Evolutionary conservation across 2,888 invertebrate species (phyloP).

Genomic region (Tipula confusa): DNA sequence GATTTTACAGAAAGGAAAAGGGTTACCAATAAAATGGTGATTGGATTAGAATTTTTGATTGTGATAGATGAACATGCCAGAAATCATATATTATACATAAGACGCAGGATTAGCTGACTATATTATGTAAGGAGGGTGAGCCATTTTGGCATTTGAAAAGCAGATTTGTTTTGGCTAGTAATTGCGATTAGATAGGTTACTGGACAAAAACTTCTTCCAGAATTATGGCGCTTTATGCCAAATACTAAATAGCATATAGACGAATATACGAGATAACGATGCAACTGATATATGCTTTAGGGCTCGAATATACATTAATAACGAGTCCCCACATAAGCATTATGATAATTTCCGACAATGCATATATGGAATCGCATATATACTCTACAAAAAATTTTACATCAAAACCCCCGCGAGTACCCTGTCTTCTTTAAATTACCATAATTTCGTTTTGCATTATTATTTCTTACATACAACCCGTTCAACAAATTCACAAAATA

Average conservation of each 20-base stretch:
- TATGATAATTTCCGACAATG: not conserved
- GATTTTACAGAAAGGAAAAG: not conserved
- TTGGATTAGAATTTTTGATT: not conserved
- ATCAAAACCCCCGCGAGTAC: not conserved
- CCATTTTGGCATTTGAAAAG: no score
- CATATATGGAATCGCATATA: not conserved
- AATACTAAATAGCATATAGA: no score
- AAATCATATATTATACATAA: not conserved
- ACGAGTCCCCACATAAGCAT: not conserved
- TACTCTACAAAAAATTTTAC: not conserved
- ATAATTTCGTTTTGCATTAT: not conserved
- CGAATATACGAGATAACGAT: not conserved
- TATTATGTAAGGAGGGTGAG: not conserved
- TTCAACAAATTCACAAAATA: not conserved
- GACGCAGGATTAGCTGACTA: not conserved
- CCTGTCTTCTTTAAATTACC: not conserved
- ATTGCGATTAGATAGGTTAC: no score
- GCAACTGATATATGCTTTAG: not conserved
- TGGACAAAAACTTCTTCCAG: no score
- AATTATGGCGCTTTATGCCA: no score
- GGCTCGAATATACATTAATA: not conserved
- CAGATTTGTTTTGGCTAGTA: no score
- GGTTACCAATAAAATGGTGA: conserved; percentile 20
- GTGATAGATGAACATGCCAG: not conserved
- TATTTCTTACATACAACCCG: conserved; percentile 25